Conservation (phyloP, 2,797 vertebrate genomes). For the Myripristis jacobus region DNA sequence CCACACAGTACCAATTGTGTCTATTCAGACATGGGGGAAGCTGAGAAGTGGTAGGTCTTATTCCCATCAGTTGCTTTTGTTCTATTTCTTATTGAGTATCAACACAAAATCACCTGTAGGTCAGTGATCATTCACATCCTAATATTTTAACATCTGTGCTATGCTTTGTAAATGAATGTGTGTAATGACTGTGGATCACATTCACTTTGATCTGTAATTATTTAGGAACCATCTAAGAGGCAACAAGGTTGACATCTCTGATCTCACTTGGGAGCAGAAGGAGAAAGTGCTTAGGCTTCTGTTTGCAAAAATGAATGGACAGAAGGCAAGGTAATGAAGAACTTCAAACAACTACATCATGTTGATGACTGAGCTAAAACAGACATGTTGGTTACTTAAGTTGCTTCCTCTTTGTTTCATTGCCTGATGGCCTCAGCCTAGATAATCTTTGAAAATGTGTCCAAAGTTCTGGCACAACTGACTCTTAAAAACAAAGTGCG, state of each 20-base stretch:
- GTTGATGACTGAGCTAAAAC: conserved; percentile 37
- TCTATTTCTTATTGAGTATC: conserved; percentile 46
- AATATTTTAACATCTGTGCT: conserved; percentile 7
- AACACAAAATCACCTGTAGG: conserved; percentile 2
- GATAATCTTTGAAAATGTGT: conserved; percentile 53
- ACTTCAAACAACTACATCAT: not conserved
- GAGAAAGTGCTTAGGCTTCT: conserved; percentile 88
- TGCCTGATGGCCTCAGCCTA: conserved; percentile 41
- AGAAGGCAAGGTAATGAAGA: conserved; percentile 77
- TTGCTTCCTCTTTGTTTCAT: conserved; percentile 6
- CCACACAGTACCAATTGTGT: conserved; percentile 88
- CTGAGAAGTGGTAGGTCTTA: conserved; percentile 83
- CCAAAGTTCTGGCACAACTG: conserved; percentile 53
- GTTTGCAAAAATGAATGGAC: conserved; percentile 92
- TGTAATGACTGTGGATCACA: not conserved
- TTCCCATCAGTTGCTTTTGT: conserved; percentile 33
- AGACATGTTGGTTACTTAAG: conserved; percentile 4
- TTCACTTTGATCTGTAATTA: conserved; percentile 22
- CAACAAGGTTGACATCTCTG: conserved; percentile 85
- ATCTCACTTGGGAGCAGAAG: conserved; percentile 94
- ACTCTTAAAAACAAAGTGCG: conserved; percentile 62
- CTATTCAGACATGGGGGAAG: conserved; percentile 84
- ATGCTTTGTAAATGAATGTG: not conserved
- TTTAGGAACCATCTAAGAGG: conserved; percentile 82
- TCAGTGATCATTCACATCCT: conserved; percentile 10